Percentiles rank a stretch among this genome's conserved stretches.
These are phyloP conservation scores for Apis mellifera DNA, from an alignment of 1,140 invertebrate species.

Conservation along the genomic window Amel_HAv3.1 CM009944.2:4962001-4962500, in stretches of 20 bases:
- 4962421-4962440: conserved; percentile 32
- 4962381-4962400: not conserved
- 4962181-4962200: conserved; percentile 49
- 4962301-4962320: conserved; percentile 53
- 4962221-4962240: conserved; percentile 77
- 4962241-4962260: conserved; percentile 74
- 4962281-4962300: conserved; percentile 64
- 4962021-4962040: not conserved
- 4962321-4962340: conserved; percentile 45
- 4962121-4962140: conserved; percentile 59
- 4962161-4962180: conserved; percentile 70
- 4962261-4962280: conserved; percentile 77
- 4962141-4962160: conserved; percentile 71
- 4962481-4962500: conserved; percentile 15
- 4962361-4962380: conserved; percentile 38
- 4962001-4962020: not conserved
- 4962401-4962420: conserved; percentile 40
- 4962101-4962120: conserved; percentile 78
- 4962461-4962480: conserved; percentile 21
- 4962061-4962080: conserved; percentile 68
- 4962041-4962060: not conserved
- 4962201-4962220: conserved; percentile 64
- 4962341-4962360: conserved; percentile 23
- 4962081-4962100: conserved; percentile 78
- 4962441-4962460: conserved; percentile 14